phyloP scores from a whole-genome alignment of 2,113 vertebrate species.

The Nycticorax nycticorax region DNA sequence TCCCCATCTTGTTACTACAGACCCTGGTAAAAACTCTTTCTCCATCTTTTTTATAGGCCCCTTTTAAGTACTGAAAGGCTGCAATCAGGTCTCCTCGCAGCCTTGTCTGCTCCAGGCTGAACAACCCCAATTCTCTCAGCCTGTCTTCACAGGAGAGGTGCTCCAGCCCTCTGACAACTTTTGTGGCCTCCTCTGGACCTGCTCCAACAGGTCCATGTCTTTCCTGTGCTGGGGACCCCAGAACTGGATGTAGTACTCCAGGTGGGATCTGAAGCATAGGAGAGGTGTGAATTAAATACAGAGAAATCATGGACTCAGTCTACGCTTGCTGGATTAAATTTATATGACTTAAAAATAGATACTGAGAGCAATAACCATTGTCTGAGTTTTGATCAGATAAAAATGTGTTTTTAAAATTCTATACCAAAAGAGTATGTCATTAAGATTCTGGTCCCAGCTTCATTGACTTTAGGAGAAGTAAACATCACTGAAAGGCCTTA shows the following conservation, averaged over 20 bases:
- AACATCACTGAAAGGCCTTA: not conserved
- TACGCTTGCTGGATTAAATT: not conserved
- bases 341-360: not conserved
- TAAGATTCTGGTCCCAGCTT: not conserved
- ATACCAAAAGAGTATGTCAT: not conserved
- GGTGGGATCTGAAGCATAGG: not conserved
- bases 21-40: not conserved
- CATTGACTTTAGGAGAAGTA: not conserved
- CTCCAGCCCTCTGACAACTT: not conserved
- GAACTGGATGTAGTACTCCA: not conserved
- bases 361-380: not conserved
- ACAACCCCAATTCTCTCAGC: not conserved
- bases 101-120: not conserved
- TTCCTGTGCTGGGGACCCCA: not conserved
- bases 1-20: not conserved
- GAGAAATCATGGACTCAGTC: not conserved
- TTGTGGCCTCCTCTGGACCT: not conserved
- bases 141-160: not conserved
- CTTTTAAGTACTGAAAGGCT: not conserved
- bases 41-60: not conserved
- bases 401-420: not conserved
- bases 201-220: not conserved
- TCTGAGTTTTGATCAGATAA: not conserved
- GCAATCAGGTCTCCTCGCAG: rapidly evolving
- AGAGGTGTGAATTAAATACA: not conserved